These are phyloP conservation scores for Bos javanicus DNA, from an alignment of 2,113 vertebrate genomes.

Conservation along the genomic window DNA sequence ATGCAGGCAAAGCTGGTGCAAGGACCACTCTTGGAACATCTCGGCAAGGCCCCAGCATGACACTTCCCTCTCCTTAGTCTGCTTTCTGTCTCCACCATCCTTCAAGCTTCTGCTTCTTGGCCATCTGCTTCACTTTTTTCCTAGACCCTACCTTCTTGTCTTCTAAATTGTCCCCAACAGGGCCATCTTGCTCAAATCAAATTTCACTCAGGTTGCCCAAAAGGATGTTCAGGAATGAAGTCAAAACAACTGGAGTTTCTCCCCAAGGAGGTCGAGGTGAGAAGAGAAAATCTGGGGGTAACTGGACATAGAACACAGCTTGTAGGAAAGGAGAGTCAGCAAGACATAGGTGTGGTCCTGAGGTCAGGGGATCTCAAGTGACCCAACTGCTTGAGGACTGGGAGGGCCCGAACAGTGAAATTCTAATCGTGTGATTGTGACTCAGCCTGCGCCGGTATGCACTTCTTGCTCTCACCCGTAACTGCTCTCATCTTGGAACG, in stretches of 20 bases:
- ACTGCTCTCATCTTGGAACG: neutral
- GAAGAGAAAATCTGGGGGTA: neutral
- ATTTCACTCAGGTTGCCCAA: neutral
- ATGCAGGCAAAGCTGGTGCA: neutral
- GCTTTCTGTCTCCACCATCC: neutral
- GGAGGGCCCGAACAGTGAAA: neutral
- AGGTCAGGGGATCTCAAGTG: neutral
- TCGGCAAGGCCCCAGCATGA: fast-evolving
- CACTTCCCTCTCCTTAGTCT: too few relatives aligned
- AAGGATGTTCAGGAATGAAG: neutral
- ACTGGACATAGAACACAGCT: neutral
- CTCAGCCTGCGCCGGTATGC: neutral
- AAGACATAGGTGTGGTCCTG: neutral
- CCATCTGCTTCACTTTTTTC: neutral
- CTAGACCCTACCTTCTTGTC: neutral
- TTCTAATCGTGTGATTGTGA: neutral
- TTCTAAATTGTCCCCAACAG: neutral
- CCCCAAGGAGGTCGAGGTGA: neutral
- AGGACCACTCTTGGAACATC: neutral
- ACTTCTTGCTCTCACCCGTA: neutral
- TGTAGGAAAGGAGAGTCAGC: neutral
- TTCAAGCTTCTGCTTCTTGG: neutral
- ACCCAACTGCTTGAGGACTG: neutral
- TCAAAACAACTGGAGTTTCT: neutral
- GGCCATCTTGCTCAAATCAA: neutral